These are phyloP conservation scores for Malurus cyaneus DNA, from an alignment of 2,113 vertebrate species.

Conservation along the genomic window DNA sequence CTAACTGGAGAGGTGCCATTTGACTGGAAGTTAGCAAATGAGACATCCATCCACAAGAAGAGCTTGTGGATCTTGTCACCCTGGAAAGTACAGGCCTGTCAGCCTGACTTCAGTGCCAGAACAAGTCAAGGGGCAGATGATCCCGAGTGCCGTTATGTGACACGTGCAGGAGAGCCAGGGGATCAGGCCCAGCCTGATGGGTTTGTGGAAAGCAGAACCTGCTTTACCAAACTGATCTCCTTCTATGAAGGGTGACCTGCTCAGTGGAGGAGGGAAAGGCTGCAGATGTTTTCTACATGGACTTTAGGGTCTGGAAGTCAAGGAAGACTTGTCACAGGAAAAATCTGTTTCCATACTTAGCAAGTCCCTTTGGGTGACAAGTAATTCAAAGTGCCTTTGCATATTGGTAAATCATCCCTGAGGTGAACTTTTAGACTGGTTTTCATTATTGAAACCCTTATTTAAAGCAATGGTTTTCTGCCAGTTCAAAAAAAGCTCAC, in stretches of 20 bases:
- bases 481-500: not conserved
- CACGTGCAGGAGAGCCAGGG: not conserved
- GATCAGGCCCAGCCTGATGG: not conserved
- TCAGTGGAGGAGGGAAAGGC: not conserved
- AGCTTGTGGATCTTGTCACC: not conserved
- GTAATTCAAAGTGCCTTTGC: not conserved
- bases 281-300: not conserved
- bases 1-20: not conserved
- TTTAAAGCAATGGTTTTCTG: not conserved
- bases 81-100: not conserved
- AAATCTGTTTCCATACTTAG: not conserved
- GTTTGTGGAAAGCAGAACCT: not conserved
- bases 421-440: not conserved
- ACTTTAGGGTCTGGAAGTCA: not conserved
- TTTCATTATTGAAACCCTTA: not conserved
- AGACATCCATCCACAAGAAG: not conserved
- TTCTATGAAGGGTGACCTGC: not conserved
- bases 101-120: not conserved
- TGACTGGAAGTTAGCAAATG: not conserved
- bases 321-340: not conserved
- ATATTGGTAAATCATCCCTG: not conserved
- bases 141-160: not conserved
- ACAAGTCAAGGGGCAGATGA: not conserved
- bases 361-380: not conserved
- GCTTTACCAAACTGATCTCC: not conserved